phyloP scores from a whole-genome alignment of 2,888 invertebrate genomes.

The Meganola albula region DNA sequence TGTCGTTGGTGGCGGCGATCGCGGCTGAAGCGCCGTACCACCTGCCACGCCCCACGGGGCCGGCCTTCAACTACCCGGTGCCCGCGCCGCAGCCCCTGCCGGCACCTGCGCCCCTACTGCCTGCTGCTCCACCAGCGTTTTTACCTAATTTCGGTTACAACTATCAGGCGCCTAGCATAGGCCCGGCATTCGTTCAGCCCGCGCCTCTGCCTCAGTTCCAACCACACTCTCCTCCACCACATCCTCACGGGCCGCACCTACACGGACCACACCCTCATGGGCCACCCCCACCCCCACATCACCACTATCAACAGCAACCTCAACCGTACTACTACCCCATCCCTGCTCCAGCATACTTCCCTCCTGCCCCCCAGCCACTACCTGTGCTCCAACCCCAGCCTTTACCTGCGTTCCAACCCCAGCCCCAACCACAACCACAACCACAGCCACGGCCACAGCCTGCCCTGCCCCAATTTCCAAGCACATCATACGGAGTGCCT shows the following conservation, averaged over 20 bases:
- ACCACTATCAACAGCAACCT: slow-evolving; percentile 12
- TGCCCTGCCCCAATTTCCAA: slow-evolving; percentile 18
- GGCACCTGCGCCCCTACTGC: slow-evolving; percentile 17
- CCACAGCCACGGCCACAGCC: slow-evolving; percentile 23
- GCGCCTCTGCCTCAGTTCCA: slow-evolving; percentile 21
- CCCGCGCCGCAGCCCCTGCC: slow-evolving; percentile 29
- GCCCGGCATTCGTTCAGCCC: slow-evolving; percentile 29
- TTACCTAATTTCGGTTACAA: slow-evolving; percentile 36
- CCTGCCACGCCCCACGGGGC: slow-evolving; percentile 52
- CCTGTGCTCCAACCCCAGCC: not conserved
- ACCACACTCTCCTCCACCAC: slow-evolving; percentile 6
- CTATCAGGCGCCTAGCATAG: slow-evolving; percentile 37
- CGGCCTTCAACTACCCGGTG: slow-evolving; percentile 42
- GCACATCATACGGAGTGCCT: slow-evolving; percentile 21
- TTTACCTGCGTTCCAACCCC: not conserved
- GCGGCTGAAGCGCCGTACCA: slow-evolving; percentile 64
- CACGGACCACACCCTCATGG: slow-evolving; percentile 23
- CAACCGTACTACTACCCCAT: slow-evolving; percentile 5
- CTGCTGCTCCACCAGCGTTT: slow-evolving; percentile 26
- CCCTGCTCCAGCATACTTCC: not conserved
- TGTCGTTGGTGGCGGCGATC: slow-evolving; percentile 52
- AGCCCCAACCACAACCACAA: slow-evolving; percentile 13
- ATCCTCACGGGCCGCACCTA: slow-evolving; percentile 18
- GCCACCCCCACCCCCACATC: slow-evolving; percentile 13
- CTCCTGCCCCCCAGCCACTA: not conserved